phyloP scores from a whole-genome alignment of 2,797 vertebrate genomes.

The Echiichthys vipera region DNA sequence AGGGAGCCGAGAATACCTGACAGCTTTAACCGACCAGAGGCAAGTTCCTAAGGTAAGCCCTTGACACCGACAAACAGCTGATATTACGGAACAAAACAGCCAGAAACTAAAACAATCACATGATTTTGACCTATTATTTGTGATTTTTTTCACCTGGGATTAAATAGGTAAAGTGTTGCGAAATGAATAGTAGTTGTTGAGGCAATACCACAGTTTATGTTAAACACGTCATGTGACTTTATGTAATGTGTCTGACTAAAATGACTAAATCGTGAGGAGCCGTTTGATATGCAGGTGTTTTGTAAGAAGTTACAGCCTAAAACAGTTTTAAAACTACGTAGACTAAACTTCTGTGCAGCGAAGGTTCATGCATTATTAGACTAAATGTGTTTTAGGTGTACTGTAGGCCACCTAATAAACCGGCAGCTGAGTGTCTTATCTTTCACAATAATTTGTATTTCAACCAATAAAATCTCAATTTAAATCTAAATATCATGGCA shows the following conservation, averaged over 20 bases:
- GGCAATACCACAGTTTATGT: neutral
- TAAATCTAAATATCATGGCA: neutral
- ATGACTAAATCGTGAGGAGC: neutral
- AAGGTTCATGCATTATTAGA: neutral
- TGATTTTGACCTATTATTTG: neutral
- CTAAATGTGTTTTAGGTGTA: neutral
- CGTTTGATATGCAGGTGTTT: neutral
- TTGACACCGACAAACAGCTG: accelerated
- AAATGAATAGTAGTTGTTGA: neutral
- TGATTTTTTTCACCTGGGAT: neutral
- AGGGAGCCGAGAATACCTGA: neutral
- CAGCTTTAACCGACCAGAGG: neutral
- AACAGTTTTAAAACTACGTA: neutral
- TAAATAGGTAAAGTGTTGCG: no score
- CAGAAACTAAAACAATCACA: accelerated
- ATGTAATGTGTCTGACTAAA: neutral
- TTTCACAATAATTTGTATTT: no score
- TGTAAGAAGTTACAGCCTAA: neutral
- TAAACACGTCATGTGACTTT: neutral
- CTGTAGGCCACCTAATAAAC: no score
- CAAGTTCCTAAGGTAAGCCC: slow-evolving; percentile 46
- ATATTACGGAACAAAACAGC: neutral
- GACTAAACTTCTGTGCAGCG: neutral
- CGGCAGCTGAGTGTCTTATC: no score
- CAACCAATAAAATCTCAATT: no score